Evolutionary conservation across 2,888 invertebrate genomes (phyloP).

Genomic region (Perizoma affinitatum): DNA sequence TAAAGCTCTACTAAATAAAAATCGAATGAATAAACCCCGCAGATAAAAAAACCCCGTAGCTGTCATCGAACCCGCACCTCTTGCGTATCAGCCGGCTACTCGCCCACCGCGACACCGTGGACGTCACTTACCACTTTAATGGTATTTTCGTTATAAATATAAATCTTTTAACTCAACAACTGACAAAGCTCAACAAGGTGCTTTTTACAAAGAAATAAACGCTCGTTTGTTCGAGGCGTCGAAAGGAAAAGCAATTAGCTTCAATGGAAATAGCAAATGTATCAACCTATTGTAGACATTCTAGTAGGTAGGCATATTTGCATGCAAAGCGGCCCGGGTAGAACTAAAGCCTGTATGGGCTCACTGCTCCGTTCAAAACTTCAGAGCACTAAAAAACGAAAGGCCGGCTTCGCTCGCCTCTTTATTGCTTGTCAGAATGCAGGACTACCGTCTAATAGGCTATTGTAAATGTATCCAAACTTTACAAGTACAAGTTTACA

Average conservation of each 20-base stretch:
- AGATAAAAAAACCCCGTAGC: too few relatives aligned
- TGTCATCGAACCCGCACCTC: too few relatives aligned
- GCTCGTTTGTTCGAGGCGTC: constrained; percentile 60
- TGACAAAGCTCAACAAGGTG: constrained; percentile 58
- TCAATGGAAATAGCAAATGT: constrained; percentile 74
- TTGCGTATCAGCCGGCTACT: too few relatives aligned
- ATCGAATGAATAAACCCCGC: too few relatives aligned
- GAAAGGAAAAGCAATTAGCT: constrained; percentile 80
- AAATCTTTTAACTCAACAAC: too few relatives aligned
- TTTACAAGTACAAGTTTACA: too few relatives aligned
- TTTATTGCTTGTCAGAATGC: constrained; percentile 31
- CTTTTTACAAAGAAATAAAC: constrained; percentile 61
- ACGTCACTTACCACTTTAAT: too few relatives aligned
- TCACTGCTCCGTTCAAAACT: constrained; percentile 56
- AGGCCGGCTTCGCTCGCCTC: constrained; percentile 29
- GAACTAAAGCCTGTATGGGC: constrained; percentile 57
- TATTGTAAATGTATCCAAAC: neutral
- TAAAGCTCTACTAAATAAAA: too few relatives aligned
- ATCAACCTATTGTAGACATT: constrained; percentile 32
- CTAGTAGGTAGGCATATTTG: constrained; percentile 54
- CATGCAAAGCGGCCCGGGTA: constrained; percentile 67
- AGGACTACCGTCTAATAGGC: neutral
- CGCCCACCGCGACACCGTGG: too few relatives aligned
- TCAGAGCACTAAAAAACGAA: constrained; percentile 60
- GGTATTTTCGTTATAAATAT: too few relatives aligned